phyloP scores from a whole-genome alignment of 2,888 invertebrate genomes.

The Mesoligia furuncula region DNA sequence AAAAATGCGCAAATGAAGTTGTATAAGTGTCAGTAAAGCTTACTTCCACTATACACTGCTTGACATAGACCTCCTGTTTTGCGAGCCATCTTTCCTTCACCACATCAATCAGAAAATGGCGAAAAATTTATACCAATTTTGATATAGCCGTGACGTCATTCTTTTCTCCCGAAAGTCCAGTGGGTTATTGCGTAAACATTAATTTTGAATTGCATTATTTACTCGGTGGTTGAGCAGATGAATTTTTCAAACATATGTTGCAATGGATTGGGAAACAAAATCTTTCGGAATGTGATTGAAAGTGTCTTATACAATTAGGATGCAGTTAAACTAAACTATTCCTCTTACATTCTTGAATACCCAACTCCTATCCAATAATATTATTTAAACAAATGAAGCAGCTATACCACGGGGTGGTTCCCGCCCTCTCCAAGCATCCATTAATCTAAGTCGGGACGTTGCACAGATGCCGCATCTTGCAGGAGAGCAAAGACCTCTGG shows the following conservation, averaged over 20 bases:
- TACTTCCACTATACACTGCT: background rate
- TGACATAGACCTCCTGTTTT: background rate
- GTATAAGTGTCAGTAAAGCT: background rate
- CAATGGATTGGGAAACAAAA: background rate
- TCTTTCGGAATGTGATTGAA: background rate
- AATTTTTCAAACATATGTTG: background rate
- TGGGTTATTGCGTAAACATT: background rate
- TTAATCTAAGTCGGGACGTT: constrained; percentile 61
- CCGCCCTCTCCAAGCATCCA: constrained; percentile 53
- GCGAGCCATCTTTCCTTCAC: background rate
- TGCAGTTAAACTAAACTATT: constrained; percentile 1
- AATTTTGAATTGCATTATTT: background rate
- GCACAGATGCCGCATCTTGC: constrained; percentile 65
- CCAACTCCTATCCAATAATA: constrained; percentile 47
- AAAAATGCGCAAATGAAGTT: background rate
- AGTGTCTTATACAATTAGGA: background rate
- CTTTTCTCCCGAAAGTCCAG: background rate
- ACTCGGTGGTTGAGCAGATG: background rate
- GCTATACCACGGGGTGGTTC: constrained; percentile 54
- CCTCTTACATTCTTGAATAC: constrained; percentile 5
- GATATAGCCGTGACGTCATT: background rate
- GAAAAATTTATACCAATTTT: background rate
- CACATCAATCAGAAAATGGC: background rate
- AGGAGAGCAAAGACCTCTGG: constrained; percentile 49
- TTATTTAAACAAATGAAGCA: constrained; percentile 63